Evolutionary conservation across 1,140 invertebrate species (phyloP).

Genomic region (Aphidius gifuensis): DNA sequence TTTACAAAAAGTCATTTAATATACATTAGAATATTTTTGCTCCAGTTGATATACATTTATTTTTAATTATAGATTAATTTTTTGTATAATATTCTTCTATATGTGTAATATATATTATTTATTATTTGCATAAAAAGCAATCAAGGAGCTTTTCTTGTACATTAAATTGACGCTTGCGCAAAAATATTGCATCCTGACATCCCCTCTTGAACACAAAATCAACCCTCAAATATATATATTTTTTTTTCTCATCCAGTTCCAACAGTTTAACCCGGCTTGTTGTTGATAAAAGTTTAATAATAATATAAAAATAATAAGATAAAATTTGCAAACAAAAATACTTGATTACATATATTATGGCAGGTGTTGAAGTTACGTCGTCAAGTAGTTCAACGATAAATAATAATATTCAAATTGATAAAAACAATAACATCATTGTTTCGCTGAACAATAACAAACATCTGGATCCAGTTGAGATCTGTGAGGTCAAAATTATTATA

Average conservation of each 20-base stretch:
- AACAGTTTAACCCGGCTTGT: constrained; percentile 34
- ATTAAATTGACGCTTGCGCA: constrained; percentile 38
- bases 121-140: neutral
- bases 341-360: neutral
- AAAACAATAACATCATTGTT: neutral
- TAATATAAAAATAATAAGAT: constrained; percentile 2
- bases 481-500: constrained; percentile 37
- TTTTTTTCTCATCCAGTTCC: constrained; percentile 18
- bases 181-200: constrained; percentile 19
- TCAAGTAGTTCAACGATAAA: neutral
- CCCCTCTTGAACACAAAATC: constrained; percentile 45
- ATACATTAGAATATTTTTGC: too few relatives aligned
- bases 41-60: too few relatives aligned
- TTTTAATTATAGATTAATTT: too few relatives aligned
- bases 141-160: constrained; percentile 23
- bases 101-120: neutral
- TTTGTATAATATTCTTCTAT: too few relatives aligned
- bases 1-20: too few relatives aligned
- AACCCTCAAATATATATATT: constrained; percentile 34
- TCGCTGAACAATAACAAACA: neutral
- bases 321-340: too few relatives aligned
- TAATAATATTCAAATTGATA: neutral
- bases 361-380: constrained; percentile 11
- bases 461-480: constrained; percentile 31
- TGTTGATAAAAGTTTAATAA: constrained; percentile 26